A percentile compares a stretch with the other conserved stretches of the same genome.
phyloP scores from a whole-genome alignment of 2,888 invertebrate species.

The Macaria notata region DNA sequence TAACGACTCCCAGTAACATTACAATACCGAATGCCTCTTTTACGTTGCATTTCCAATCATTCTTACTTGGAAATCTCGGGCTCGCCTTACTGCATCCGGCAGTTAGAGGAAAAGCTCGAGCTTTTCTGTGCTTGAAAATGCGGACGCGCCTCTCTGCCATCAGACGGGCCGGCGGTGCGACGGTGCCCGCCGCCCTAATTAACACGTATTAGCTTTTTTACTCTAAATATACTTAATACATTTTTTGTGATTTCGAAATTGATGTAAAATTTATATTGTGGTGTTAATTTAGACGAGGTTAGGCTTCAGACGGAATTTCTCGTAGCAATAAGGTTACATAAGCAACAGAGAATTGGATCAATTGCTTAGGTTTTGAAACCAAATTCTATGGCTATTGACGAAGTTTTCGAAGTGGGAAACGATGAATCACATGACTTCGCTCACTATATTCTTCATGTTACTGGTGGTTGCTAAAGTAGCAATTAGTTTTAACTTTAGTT shows the following conservation, averaged over 20 bases:
- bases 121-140: constrained; percentile 41
- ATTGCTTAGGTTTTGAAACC: constrained; percentile 4
- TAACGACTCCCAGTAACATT: constrained; percentile 44
- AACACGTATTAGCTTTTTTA: constrained; percentile 6
- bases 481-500: constrained; percentile 2
- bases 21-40: constrained; percentile 39
- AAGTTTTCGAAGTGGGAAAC: too few species aligned
- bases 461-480: neutral
- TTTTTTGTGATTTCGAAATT: constrained; percentile 11
- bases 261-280: constrained; percentile 6
- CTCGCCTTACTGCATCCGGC: constrained; percentile 48
- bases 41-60: constrained; percentile 38
- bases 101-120: constrained; percentile 51
- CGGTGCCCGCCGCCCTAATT: constrained; percentile 19
- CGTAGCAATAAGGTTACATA: constrained; percentile 18
- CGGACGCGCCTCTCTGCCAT: constrained; percentile 15
- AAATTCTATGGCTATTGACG: neutral
- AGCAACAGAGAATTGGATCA: neutral
- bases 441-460: too few species aligned
- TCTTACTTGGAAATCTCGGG: constrained; percentile 41
- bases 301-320: constrained; percentile 20
- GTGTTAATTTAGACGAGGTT: constrained; percentile 13
- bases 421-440: too few species aligned
- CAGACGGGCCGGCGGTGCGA: neutral
- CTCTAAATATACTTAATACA: neutral